Base-by-base conservation (phyloP, 2,888 invertebrate species). In the Brachynemurus nebulosus region DNA sequence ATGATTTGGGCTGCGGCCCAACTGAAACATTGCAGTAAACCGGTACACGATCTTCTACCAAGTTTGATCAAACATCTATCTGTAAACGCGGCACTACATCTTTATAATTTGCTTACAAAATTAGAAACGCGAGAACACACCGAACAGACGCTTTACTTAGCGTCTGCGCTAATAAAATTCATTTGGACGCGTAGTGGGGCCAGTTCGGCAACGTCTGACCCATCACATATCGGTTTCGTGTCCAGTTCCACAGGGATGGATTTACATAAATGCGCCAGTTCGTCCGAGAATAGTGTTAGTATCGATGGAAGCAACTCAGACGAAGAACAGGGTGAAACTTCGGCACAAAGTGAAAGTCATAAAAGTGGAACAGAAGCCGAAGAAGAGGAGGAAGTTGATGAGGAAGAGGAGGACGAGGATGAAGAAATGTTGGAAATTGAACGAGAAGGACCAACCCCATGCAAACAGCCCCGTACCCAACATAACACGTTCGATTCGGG, bases 1-100 rank as follows among this genome's bases (percentile, higher is more conserved):
- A 74, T 86, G 30, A 89, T 95, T 50, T 95, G 93, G 93, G 86
- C 90, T 52, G 90, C 93, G 0, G 90, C 92, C 1, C 93, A 93
- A 62, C 64, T 93, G 41, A 95, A 95, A 62, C 93, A 95, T 62
- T 95, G 93, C 60, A 85, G 91, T 1, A 84, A 91, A 55, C 91
- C 92, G 50, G 91, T 93, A 48, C 86, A 90, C 59, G 95, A 95
- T 63, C 69, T 92, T 35, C 65, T 95, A 49, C 88, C 90, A 1
- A 86, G 90, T 1, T 72, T 93, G 50, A 91, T 93, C 2, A 86
- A 93, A 57, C 89, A 91, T 57, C 65, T 95, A 47, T 86, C 92
- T 8, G 82, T 88, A 0, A 81, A 82, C 27, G 90, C 91, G 0
- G 90, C 92, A 27, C 72, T 88, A 39, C 91, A 93, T 68, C 70